Evolutionary conservation across 2,888 invertebrate genomes (phyloP).

Genomic region (Lithophane ornitopus): DNA sequence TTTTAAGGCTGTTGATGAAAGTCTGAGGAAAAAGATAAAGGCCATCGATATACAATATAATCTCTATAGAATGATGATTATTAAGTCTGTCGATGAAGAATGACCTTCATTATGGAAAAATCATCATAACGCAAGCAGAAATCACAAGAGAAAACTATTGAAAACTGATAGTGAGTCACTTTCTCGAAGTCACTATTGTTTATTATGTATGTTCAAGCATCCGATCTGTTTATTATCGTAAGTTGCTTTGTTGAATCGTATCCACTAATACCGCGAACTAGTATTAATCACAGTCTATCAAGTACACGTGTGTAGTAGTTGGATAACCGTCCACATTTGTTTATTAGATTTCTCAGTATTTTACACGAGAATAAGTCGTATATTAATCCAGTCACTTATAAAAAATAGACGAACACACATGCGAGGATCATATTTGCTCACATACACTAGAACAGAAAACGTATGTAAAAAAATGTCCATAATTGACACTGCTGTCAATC

Average conservation of each 20-base stretch:
- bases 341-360: constrained; percentile 55
- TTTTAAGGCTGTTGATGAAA: background rate
- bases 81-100: background rate
- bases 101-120: background rate
- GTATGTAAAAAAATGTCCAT: constrained; percentile 21
- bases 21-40: background rate
- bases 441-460: constrained; percentile 47
- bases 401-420: constrained; percentile 68
- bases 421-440: constrained; percentile 66
- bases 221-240: constrained; percentile 53
- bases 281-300: constrained; percentile 53
- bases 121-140: background rate
- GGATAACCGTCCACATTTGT: constrained; percentile 62
- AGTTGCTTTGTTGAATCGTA: constrained; percentile 50
- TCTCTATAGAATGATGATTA: background rate
- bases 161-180: constrained; percentile 45
- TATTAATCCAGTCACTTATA: constrained; percentile 65
- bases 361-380: constrained; percentile 61
- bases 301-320: constrained; percentile 44
- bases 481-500: constrained; percentile 21
- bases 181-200: constrained; percentile 53
- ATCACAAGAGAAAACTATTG: constrained; percentile 16
- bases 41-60: background rate
- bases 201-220: constrained; percentile 39
- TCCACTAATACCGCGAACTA: constrained; percentile 55